These are phyloP conservation scores for Ornithoptera alexandrae DNA, from an alignment of 2,888 invertebrate species.

Conservation along the genomic window DNA sequence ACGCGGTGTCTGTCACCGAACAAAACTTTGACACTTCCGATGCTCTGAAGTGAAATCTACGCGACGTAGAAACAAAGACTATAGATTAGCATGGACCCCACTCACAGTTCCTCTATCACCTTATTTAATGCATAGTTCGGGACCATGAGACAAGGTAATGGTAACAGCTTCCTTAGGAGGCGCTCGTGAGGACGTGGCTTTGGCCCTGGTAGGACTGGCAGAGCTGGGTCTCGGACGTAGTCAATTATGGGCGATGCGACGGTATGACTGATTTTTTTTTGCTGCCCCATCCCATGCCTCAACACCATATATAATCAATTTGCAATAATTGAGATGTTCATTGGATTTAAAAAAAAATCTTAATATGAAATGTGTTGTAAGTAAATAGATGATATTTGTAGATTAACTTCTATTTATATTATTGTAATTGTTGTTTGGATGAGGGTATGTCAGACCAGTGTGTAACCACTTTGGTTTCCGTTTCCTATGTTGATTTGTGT, in stretches of 20 bases:
- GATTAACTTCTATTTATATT: conserved; percentile 28
- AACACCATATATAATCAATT: conserved; percentile 5
- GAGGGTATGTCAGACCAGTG: conserved; percentile 4
- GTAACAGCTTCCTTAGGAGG: conserved; percentile 12
- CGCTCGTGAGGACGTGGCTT: conserved; percentile 9
- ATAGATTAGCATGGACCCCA: conserved; percentile 30
- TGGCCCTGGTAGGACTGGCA: conserved; percentile 1
- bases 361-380: conserved; percentile 14
- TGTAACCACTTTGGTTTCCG: conserved; percentile 7
- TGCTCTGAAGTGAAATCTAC: conserved; percentile 52
- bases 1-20: conserved; percentile 90
- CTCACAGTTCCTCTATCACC: conserved; percentile 37
- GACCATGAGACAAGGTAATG: conserved; percentile 27
- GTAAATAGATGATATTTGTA: conserved; percentile 25
- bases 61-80: conserved; percentile 26
- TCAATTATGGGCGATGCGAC: conserved; percentile 35
- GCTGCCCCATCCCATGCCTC: conserved; percentile 13
- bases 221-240: conserved; percentile 30
- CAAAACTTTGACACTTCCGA: conserved; percentile 76
- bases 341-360: background rate
- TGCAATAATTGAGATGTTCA: conserved; percentile 6
- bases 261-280: conserved; percentile 35
- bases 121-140: conserved; percentile 30
- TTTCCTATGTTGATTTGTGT: conserved; percentile 27
- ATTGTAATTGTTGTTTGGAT: conserved; percentile 14